Evolutionary conservation across 2,113 vertebrate species (phyloP).

Genomic region (Sialia sialis): DNA sequence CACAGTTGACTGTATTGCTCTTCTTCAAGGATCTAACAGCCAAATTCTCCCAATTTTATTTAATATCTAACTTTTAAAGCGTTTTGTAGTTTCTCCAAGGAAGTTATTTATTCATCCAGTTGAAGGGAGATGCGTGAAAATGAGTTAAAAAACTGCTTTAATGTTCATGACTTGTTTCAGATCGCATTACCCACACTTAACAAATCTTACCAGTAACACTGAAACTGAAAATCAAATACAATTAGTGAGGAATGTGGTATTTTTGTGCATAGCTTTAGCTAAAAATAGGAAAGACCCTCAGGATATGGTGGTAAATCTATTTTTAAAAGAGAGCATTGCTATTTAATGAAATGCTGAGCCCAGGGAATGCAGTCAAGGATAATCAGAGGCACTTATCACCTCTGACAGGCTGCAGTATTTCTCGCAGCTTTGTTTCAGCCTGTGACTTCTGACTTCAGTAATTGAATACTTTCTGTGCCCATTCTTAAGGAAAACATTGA

Average conservation of each 20-base stretch:
- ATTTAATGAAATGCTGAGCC: constrained; percentile 52
- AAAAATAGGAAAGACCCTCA: neutral
- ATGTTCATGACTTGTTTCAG: neutral
- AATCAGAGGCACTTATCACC: constrained; percentile 24
- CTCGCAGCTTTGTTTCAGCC: neutral
- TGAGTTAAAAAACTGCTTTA: neutral
- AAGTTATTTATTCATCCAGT: neutral
- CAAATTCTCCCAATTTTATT: neutral
- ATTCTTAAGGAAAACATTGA: neutral
- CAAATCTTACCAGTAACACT: neutral
- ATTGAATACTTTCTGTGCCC: neutral
- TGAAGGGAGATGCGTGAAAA: neutral
- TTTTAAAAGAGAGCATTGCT: constrained; percentile 18
- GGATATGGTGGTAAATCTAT: neutral
- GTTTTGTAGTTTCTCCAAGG: neutral
- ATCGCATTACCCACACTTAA: neutral
- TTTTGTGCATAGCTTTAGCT: neutral
- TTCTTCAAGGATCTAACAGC: neutral
- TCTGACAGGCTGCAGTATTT: constrained; percentile 32
- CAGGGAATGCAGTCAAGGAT: constrained; percentile 5
- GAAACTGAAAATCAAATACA: neutral
- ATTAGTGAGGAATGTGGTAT: neutral
- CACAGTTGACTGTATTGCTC: neutral
- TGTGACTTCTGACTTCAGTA: neutral
- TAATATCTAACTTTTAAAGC: neutral